Evolutionary conservation across 1,140 invertebrate species (phyloP).

Genomic region (Leptinotarsa texana): DNA sequence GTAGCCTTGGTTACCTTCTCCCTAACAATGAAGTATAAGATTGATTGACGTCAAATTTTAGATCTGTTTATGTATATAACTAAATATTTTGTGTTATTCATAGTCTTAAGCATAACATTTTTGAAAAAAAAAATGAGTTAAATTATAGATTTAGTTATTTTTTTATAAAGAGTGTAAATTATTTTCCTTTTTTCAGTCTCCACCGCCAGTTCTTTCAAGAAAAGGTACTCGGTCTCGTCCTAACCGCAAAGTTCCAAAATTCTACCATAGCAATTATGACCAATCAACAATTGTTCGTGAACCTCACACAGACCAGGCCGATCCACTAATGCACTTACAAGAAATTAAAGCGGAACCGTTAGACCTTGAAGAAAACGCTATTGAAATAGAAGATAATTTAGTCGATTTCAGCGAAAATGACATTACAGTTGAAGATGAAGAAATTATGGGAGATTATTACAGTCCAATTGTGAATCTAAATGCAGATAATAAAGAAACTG

Average conservation of each 20-base stretch:
- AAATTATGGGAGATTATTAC: slow-evolving; percentile 41
- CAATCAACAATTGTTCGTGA: slow-evolving; percentile 36
- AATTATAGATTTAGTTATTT: no score
- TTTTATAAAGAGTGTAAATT: no score
- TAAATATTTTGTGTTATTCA: background rate
- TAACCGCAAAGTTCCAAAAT: slow-evolving; percentile 50
- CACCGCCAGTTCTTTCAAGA: slow-evolving; percentile 39
- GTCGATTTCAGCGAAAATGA: slow-evolving; percentile 33
- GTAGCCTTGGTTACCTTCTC: no score
- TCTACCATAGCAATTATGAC: slow-evolving; percentile 44
- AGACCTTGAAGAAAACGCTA: slow-evolving; percentile 38
- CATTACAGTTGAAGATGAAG: slow-evolving; percentile 37
- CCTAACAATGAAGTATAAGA: no score
- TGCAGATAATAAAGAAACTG: slow-evolving; percentile 16
- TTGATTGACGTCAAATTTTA: no score
- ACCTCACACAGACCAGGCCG: slow-evolving; percentile 36
- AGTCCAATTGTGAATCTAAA: slow-evolving; percentile 40
- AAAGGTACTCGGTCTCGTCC: slow-evolving; percentile 52
- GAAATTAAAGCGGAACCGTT: slow-evolving; percentile 47
- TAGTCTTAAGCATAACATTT: no score
- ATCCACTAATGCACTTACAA: slow-evolving; percentile 35
- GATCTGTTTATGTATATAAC: background rate
- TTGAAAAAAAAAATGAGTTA: no score
- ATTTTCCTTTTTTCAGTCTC: slow-evolving; percentile 36
- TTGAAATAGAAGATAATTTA: slow-evolving; percentile 43